A percentile compares a stretch with the other conserved stretches of the same genome.
These are phyloP conservation scores for Neodiprion virginianus DNA, from an alignment of 1,140 invertebrate genomes.

Conservation along the genomic window DNA sequence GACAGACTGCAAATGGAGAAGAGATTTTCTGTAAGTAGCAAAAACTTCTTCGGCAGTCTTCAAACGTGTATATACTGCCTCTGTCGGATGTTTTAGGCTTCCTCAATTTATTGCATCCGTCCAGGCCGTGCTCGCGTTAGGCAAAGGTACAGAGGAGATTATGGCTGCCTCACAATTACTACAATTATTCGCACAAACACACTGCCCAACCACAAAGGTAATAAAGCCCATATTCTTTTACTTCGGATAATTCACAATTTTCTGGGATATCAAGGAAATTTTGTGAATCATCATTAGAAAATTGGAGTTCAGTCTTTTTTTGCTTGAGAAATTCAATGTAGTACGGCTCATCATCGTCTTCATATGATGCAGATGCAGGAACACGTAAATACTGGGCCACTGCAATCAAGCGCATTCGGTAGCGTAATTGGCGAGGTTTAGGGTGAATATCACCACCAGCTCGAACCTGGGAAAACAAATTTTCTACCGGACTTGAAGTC, in stretches of 20 bases:
- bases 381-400: slow-evolving; percentile 12
- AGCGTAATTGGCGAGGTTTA: slow-evolving; percentile 10
- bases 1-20: background rate
- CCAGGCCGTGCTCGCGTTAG: background rate
- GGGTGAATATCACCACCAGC: slow-evolving; percentile 11
- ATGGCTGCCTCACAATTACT: background rate
- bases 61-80: background rate
- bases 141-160: background rate
- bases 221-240: background rate
- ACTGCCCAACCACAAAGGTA: slow-evolving; percentile 6
- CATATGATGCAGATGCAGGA: slow-evolving; percentile 11
- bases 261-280: background rate
- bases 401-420: slow-evolving; percentile 15
- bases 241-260: background rate
- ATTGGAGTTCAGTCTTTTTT: background rate
- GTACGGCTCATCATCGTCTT: slow-evolving; percentile 20
- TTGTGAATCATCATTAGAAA: background rate
- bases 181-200: background rate
- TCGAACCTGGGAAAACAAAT: slow-evolving; percentile 17
- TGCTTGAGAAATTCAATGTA: slow-evolving; percentile 9
- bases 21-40: background rate
- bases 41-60: background rate
- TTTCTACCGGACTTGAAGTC: slow-evolving; percentile 18
- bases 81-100: background rate
- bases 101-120: slow-evolving; percentile 1